These are phyloP conservation scores for Platanista minor DNA, from an alignment of 2,113 vertebrate species.

Conservation along the genomic window DNA sequence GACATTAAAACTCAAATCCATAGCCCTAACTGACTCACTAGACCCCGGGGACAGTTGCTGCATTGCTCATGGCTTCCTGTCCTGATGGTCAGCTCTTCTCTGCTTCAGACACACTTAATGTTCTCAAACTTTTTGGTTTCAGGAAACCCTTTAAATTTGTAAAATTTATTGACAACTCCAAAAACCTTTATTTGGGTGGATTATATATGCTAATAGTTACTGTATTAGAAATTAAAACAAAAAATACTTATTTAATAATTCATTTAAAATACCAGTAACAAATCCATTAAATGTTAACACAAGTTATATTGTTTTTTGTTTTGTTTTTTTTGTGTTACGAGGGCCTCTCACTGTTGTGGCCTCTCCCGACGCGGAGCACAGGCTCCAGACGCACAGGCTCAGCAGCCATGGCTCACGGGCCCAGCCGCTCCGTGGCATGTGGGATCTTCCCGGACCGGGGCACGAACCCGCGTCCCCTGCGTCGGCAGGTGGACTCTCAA, in stretches of 20 bases:
- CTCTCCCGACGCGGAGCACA: no score
- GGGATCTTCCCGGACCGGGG: no score
- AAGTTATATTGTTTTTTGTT: no score
- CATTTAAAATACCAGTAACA: not conserved
- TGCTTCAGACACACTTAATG: not conserved
- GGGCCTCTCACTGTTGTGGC: no score
- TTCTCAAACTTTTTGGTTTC: not conserved
- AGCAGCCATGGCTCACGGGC: no score
- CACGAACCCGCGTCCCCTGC: no score
- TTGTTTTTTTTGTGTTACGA: no score
- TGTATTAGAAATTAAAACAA: not conserved
- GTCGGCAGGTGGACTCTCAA: no score
- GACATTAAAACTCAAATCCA: not conserved
- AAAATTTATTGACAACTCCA: not conserved
- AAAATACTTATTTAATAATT: not conserved
- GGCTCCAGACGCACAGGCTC: no score
- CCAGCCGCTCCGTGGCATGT: no score
- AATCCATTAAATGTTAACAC: not conserved
- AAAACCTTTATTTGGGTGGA: not conserved
- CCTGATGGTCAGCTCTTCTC: not conserved
- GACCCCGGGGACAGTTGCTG: no score
- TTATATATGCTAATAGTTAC: not conserved
- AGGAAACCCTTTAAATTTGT: not conserved
- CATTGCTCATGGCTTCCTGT: not conserved
- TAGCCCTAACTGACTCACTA: not conserved